These are phyloP conservation scores for Plutomurus gul DNA, from an alignment of 1,140 invertebrate genomes.

Conservation along the genomic window DNA sequence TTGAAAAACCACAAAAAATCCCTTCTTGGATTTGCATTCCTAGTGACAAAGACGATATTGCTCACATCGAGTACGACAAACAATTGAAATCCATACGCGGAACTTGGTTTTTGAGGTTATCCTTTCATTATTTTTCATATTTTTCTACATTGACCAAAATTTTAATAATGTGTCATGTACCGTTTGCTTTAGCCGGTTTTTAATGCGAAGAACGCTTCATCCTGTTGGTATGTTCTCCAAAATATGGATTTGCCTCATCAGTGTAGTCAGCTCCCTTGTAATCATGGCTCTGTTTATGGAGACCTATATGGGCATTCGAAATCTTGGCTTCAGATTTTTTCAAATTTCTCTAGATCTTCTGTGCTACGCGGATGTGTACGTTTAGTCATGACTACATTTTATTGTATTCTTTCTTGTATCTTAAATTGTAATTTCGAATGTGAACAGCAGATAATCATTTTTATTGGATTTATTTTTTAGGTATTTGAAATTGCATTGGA, in stretches of 20 bases:
- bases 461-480: conserved; percentile 3
- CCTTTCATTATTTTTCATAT: neutral
- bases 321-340: neutral
- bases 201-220: conserved; percentile 37
- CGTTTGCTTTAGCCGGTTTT: neutral
- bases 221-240: conserved; percentile 44
- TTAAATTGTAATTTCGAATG: no score
- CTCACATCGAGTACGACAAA: neutral
- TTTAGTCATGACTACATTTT: neutral
- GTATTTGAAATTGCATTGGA: conserved; percentile 44
- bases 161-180: neutral
- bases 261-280: conserved; percentile 21
- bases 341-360: neutral
- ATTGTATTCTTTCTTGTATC: no score
- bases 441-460: neutral
- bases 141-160: neutral
- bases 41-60: neutral
- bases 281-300: conserved; percentile 30
- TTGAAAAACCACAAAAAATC: neutral
- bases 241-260: conserved; percentile 33
- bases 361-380: conserved; percentile 21
- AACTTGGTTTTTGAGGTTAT: neutral
- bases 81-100: neutral
- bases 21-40: conserved; percentile 37
- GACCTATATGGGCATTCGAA: neutral